Base-by-base conservation (phyloP, 2,797 vertebrate genomes). In the Cynopterus sphinx region DNA sequence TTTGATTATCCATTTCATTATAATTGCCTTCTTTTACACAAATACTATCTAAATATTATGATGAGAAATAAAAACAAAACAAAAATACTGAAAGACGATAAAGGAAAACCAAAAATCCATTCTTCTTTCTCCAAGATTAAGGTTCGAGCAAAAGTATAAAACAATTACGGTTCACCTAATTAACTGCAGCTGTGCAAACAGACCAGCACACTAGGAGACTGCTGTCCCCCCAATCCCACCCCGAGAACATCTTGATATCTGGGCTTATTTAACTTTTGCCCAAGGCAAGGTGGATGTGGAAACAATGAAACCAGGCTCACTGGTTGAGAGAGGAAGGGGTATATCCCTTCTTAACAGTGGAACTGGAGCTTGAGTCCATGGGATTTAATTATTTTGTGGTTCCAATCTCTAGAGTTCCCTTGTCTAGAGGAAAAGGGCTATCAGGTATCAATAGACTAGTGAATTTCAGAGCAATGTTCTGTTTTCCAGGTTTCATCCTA, bases 161-260 rank as follows among this genome's bases (percentile, higher is more conserved):
- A 97, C 90, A 97, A 93, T 98, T 97, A 97, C 33, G 79, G 93
- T 96, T 98, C 95, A 89, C 94, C 95, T 97, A 98, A 98, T 97
- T 96, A 90, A 53, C 61, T 97, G 94, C 98, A 98, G 98, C 98
- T 98, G 98, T 98, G 97, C 97, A 98, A 98, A 98, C 96, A 98
- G 95, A 98, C 95, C 65, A 94, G 94, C 94, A 41, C 16, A 19
- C 97, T 90, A 95, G 95, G 77, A 36, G 81, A 83, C 65, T 90
- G 82, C 93, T 94, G 96, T 96, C 93, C 94, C 36, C 65, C 43
- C 74, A 17, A 15, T 31, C 5, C 81, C 16, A 33, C 85, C 85
- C 87, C 73, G 71, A 41, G 89, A 97, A 96, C 97, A 95, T 98
- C 95, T 97, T 98, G 81, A 93, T 97, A 97, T 97, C 94, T 98